Evolutionary conservation across 2,113 vertebrate genomes (phyloP).

Genomic region (Athene cunicularia): DNA sequence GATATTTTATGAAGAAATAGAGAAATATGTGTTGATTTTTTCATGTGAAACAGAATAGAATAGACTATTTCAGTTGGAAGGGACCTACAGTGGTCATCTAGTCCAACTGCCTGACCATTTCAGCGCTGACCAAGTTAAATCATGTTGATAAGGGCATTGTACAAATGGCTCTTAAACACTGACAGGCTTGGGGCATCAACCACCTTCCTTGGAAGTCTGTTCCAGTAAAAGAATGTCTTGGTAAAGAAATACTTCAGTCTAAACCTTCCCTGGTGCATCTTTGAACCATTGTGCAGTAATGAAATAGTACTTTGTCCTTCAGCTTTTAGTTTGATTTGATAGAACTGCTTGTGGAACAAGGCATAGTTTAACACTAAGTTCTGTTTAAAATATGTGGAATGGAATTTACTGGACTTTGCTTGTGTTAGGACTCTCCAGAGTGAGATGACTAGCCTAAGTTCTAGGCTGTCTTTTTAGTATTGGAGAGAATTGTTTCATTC

Average conservation of each 20-base stretch:
- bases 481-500: neutral
- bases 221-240: neutral
- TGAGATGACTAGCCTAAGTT: neutral
- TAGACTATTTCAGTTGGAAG: neutral
- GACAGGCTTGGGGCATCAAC: neutral
- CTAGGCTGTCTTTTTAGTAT: neutral
- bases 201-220: neutral
- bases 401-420: neutral
- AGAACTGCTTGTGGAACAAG: neutral
- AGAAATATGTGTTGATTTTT: neutral
- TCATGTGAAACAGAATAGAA: neutral
- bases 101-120: neutral
- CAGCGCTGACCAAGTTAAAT: neutral
- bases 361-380: neutral
- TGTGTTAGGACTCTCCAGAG: neutral
- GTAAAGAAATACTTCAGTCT: no score
- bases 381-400: neutral
- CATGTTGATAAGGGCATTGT: neutral
- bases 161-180: neutral
- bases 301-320: neutral
- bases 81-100: neutral
- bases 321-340: neutral
- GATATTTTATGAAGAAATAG: neutral
- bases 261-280: neutral
- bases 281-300: neutral